phyloP scores from a whole-genome alignment of 2,888 invertebrate genomes.

The Tenthredo livida region DNA sequence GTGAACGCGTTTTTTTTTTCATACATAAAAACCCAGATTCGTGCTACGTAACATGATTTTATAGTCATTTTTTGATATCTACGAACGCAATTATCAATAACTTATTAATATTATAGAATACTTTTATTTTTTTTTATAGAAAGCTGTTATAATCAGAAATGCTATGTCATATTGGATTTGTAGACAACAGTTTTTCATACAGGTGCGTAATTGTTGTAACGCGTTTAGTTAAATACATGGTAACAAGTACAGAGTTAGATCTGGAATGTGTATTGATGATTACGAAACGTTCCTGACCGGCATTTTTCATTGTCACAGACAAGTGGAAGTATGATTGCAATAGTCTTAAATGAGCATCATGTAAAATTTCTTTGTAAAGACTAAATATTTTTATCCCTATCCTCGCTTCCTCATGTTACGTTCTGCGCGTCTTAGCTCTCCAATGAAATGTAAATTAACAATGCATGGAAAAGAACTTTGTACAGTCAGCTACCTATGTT shows the following conservation, averaged over 20 bases:
- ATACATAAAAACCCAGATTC: slow-evolving; percentile 38
- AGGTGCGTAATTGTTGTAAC: neutral
- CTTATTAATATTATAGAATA: slow-evolving; percentile 45
- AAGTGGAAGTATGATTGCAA: neutral
- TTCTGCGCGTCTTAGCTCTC: neutral
- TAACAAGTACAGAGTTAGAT: neutral
- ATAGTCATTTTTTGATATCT: slow-evolving; percentile 25
- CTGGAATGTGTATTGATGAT: slow-evolving; percentile 9
- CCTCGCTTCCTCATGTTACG: neutral
- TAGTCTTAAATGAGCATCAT: slow-evolving; percentile 3
- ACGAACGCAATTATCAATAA: slow-evolving; percentile 25
- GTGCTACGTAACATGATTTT: slow-evolving; percentile 32
- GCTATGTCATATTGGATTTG: neutral
- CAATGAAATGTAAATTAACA: slow-evolving; percentile 12
- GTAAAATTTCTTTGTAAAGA: neutral
- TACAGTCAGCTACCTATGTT: slow-evolving; percentile 14
- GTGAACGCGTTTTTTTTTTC: slow-evolving; percentile 34
- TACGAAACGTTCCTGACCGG: neutral
- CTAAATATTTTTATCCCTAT: neutral
- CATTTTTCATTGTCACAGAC: neutral
- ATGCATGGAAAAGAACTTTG: neutral
- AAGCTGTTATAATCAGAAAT: slow-evolving; percentile 19
- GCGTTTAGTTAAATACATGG: neutral
- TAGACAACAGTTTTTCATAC: neutral
- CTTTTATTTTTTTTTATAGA: slow-evolving; percentile 13